These are phyloP conservation scores for Rhinoderma darwinii DNA, from an alignment of 2,113 vertebrate species.

Conservation along the genomic window DNA sequence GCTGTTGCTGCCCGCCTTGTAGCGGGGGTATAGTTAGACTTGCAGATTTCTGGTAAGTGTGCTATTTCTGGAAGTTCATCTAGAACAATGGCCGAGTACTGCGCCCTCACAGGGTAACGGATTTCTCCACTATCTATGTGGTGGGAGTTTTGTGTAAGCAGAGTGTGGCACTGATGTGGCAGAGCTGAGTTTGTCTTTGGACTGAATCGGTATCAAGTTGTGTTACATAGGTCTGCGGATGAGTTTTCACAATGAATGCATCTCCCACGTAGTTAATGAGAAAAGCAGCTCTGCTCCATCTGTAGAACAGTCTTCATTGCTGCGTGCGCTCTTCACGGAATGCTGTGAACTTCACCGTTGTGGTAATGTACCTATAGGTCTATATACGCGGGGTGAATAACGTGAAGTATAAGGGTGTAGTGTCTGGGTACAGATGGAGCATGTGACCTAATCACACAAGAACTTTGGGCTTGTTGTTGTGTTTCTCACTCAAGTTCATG, in stretches of 20 bases:
- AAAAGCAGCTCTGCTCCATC: too few species aligned
- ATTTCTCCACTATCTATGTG: neutral
- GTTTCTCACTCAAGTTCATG: conserved; percentile 13
- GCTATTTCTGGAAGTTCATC: neutral
- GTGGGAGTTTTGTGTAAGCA: neutral
- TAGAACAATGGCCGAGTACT: neutral
- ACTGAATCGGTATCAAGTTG: neutral
- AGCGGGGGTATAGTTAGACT: neutral
- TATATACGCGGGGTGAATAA: too few species aligned
- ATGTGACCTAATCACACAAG: conserved; percentile 12
- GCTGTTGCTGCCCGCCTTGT: neutral
- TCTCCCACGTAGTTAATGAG: too few species aligned
- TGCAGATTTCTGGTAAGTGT: neutral
- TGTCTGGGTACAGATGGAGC: neutral
- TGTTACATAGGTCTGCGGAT: neutral
- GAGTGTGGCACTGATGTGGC: too few species aligned
- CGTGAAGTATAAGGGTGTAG: too few species aligned
- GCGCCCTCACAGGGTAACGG: neutral
- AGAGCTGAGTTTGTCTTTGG: too few species aligned
- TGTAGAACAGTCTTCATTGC: too few species aligned
- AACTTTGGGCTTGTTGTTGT: conserved; percentile 28
- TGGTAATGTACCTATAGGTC: too few species aligned
- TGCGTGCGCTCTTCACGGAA: too few species aligned
- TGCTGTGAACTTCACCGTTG: too few species aligned
- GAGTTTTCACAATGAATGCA: too few species aligned